These are phyloP conservation scores for Naja naja DNA, from an alignment of 2,113 vertebrate genomes.

Conservation along the genomic window DNA sequence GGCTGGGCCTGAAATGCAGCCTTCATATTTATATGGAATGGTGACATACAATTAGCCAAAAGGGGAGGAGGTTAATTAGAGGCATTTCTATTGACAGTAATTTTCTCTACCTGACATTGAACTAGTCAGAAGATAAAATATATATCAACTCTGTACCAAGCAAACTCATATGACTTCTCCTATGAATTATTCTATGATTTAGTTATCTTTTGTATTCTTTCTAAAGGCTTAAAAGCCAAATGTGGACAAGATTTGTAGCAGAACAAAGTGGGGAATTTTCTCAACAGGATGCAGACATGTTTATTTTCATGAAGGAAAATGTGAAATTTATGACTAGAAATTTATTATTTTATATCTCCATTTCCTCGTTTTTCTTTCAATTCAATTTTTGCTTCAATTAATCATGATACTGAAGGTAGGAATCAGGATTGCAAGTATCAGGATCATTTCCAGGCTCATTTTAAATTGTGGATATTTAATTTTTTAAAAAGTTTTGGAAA, in stretches of 20 bases:
- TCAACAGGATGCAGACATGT: not conserved
- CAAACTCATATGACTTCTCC: not conserved
- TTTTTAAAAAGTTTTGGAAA: not conserved
- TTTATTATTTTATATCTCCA: not conserved
- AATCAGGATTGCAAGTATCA: not conserved
- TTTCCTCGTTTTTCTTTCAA: not conserved
- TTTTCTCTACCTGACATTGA: not conserved
- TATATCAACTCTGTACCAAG: not conserved
- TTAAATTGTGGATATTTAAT: not conserved
- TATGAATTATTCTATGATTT: not conserved
- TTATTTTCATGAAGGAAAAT: not conserved
- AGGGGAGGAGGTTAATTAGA: not conserved
- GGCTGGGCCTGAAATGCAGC: conserved; percentile 11
- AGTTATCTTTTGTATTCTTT: not conserved
- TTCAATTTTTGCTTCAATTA: not conserved
- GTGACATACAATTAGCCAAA: conserved; percentile 9
- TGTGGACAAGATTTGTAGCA: not conserved
- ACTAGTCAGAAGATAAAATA: conserved; percentile 4
- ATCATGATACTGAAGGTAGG: too few relatives aligned
- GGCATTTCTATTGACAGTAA: conserved; percentile 4
- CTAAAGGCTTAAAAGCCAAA: not conserved
- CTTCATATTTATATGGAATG: conserved; percentile 20
- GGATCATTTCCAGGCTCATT: not conserved
- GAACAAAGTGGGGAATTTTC: not conserved
- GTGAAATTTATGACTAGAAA: not conserved